These are phyloP conservation scores for Solen grandis DNA, from an alignment of 1,140 invertebrate species.

Conservation along the genomic window DNA sequence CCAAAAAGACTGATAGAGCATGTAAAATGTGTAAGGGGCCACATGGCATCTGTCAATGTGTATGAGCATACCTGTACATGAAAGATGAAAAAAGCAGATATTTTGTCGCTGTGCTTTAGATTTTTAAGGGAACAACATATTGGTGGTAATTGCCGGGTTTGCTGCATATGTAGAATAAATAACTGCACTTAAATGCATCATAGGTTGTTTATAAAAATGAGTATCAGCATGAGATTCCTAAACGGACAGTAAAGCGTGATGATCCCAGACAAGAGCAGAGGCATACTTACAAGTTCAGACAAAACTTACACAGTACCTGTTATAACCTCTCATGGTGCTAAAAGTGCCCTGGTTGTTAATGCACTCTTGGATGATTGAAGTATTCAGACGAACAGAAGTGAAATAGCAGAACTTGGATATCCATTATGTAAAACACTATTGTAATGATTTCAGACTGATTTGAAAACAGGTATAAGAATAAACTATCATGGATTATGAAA, in stretches of 20 bases:
- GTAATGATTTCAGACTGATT: too few relatives aligned
- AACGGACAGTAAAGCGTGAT: too few relatives aligned
- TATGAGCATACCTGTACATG: not conserved
- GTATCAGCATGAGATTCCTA: too few relatives aligned
- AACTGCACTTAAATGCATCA: not conserved
- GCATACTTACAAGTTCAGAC: too few relatives aligned
- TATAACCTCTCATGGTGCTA: not conserved
- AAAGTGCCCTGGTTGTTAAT: not conserved
- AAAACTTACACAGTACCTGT: constrained; percentile 9
- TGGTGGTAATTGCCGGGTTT: not conserved
- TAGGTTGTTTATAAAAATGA: too few relatives aligned
- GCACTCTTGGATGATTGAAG: constrained; percentile 7
- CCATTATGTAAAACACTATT: too few relatives aligned
- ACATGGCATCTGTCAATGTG: constrained; percentile 9
- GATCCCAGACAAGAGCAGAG: too few relatives aligned
- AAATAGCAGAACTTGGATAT: not conserved
- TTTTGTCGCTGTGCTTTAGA: constrained; percentile 1
- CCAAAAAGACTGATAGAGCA: not conserved
- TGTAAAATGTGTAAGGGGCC: constrained; percentile 9
- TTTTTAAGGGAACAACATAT: not conserved
- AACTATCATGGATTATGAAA: too few relatives aligned
- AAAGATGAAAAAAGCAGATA: constrained; percentile 19
- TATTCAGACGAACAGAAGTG: not conserved
- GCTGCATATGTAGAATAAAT: not conserved
- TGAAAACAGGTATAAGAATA: too few relatives aligned